Base-by-base conservation (phyloP, 2,797 vertebrate genomes). In the Triplophysa yarkandensis region DNA sequence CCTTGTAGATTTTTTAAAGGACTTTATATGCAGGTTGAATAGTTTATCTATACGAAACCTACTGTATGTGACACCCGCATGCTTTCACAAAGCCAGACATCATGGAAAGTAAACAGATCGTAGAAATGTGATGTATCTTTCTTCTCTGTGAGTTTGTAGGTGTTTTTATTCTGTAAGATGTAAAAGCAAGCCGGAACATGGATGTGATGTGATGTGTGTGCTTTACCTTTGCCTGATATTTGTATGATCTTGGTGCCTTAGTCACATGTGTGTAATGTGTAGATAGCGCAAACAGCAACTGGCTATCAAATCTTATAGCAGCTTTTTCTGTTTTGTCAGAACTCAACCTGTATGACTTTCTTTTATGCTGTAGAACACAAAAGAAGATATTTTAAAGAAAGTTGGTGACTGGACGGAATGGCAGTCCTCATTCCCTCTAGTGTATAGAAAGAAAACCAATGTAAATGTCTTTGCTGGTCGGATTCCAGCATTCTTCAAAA, bases 71-170 rank as follows among this genome's bases (percentile, higher is more conserved):
- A 68, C 25, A 16, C 13, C 13, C 4, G 13, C 28, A 43, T 57
- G n/a, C 6, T 19, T 57, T 28, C 6, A 28, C 23, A 69, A 23
- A 69, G 67, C 17, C 36, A 39, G 32, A 54, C 14, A 27, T 55
- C 34, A 39, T 55, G 32, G 23, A 54, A 68, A 57, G 23, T 10
- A 41, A 36, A 39, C 34, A 19, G 25, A 68, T 55, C 50, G 52
- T 50, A 66, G 48, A 21, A 6, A 52, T 68, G 16, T 16, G 39
- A 41, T 41, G 11, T 41, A 13, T 16, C 13, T 0, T 17, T 43
- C n/a, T 43, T 43, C 41, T 43, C 14, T 7, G 13, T 16, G 4
- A 16, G 14, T 43, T 43, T 43, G 41, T 23, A 23, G 10, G 21
- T 23, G 48, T 52, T 52, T 52, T 17, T n/a, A n/a, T n/a, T 25